Percentiles rank a stretch among this genome's conserved stretches.
phyloP scores from a whole-genome alignment of 2,797 vertebrate genomes.

The Lagodon rhomboides region DNA sequence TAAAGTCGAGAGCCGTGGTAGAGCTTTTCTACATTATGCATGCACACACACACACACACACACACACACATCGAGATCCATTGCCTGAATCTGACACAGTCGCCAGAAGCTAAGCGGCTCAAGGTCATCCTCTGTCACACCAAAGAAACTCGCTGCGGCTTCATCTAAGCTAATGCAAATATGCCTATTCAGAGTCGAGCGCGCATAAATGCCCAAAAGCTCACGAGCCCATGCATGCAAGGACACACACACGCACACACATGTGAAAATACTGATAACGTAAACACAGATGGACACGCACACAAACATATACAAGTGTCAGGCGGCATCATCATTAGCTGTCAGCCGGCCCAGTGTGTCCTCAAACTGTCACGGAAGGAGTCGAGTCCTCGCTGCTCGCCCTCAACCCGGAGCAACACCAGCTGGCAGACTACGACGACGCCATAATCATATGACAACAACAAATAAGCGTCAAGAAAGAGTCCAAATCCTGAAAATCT shows the following conservation, averaged over 20 bases:
- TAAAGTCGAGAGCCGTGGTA: not conserved
- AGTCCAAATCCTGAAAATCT: not conserved
- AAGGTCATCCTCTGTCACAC: slow-evolving; percentile 58
- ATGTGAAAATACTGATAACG: slow-evolving; percentile 7
- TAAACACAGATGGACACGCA: not conserved
- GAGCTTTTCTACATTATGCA: slow-evolving; percentile 1
- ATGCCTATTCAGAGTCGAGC: not conserved
- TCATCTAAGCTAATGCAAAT: slow-evolving; percentile 53
- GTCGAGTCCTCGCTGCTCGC: slow-evolving; percentile 26
- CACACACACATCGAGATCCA: slow-evolving; percentile 10
- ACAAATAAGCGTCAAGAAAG: not conserved
- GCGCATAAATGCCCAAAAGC: slow-evolving; percentile 26
- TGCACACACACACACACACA: slow-evolving; percentile 18
- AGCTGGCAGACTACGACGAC: slow-evolving; percentile 41
- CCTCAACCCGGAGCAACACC: slow-evolving; percentile 43
- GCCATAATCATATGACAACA: not conserved
- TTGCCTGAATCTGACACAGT: slow-evolving; percentile 33
- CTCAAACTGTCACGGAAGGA: slow-evolving; percentile 68
- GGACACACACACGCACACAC: not conserved
- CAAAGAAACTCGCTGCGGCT: slow-evolving; percentile 27
- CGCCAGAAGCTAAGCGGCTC: slow-evolving; percentile 32
- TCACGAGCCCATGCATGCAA: not conserved
- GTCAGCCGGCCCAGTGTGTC: slow-evolving; percentile 43
- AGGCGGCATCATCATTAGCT: slow-evolving; percentile 66
- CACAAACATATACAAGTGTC: slow-evolving; percentile 54